Conservation (phyloP, 2,113 vertebrate genomes). For the Scytalopus superciliaris region DNA sequence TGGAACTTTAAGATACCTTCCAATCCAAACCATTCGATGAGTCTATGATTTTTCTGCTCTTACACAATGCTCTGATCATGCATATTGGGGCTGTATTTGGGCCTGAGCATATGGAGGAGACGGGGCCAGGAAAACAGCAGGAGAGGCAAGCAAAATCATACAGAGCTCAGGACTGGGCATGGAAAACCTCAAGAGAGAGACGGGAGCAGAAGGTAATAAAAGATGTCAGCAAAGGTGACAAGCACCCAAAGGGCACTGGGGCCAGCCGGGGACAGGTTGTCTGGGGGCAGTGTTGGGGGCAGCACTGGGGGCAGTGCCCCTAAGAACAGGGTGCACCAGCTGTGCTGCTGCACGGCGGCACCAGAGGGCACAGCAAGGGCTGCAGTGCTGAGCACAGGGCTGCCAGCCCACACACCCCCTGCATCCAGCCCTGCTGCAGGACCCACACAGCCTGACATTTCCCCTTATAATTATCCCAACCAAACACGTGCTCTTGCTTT, state of each 20-base stretch:
- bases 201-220: not conserved
- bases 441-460: not conserved
- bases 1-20: not conserved
- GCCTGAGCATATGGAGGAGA: not conserved
- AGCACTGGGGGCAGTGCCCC: not conserved
- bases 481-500: not conserved
- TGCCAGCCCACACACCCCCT: not conserved
- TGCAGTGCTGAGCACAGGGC: not conserved
- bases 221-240: not conserved
- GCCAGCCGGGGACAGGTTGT: not conserved
- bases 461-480: not conserved
- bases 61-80: rapidly evolving
- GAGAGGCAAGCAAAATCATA: not conserved
- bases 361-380: not conserved
- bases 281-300: too few species aligned
- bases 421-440: not conserved
- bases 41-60: not conserved
- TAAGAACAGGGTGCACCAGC: not conserved
- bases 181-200: not conserved
- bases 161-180: rapidly evolving
- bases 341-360: not conserved
- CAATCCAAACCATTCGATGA: not conserved
- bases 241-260: not conserved
- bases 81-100: not conserved
- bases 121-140: not conserved